A percentile compares a stretch with the other conserved stretches of the same genome.
Conservation (phyloP, 2,797 vertebrate species). For the Hoplostethus atlanticus region DNA sequence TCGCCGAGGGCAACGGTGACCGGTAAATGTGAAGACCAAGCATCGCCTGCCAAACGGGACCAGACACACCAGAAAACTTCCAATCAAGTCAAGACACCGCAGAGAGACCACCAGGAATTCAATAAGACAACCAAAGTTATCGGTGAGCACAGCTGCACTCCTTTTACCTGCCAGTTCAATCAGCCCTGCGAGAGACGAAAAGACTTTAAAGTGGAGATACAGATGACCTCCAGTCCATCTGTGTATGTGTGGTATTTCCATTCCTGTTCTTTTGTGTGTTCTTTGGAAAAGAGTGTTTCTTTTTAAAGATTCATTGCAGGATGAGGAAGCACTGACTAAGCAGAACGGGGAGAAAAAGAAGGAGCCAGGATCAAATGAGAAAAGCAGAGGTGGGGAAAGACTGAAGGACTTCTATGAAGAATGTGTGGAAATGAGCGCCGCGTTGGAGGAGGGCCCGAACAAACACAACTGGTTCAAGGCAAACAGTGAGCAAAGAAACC, state of each 20-base stretch:
- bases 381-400: constrained; percentile 78
- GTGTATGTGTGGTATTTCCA: constrained; percentile 62
- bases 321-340: constrained; percentile 75
- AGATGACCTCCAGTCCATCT: constrained; percentile 48
- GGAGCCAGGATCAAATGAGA: constrained; percentile 70
- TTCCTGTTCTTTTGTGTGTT: constrained; percentile 44
- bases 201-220: constrained; percentile 26
- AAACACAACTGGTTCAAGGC: constrained; percentile 85
- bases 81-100: neutral
- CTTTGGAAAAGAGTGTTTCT: constrained; percentile 47
- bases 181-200: constrained; percentile 11
- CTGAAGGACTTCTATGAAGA: constrained; percentile 83
- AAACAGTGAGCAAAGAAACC: constrained; percentile 84
- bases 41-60: constrained; percentile 13
- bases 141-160: constrained; percentile 66
- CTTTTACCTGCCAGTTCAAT: constrained; percentile 20
- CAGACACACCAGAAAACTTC: constrained; percentile 29
- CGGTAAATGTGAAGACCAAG: constrained; percentile 38
- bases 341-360: constrained; percentile 66
- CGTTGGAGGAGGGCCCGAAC: constrained; percentile 77
- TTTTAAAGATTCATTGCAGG: constrained; percentile 80
- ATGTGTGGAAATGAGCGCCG: constrained; percentile 83
- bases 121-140: constrained; percentile 47
- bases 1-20: constrained; percentile 23
- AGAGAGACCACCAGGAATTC: constrained; percentile 28